Evolutionary conservation across 2,797 vertebrate genomes (phyloP).

Genomic region (Sciurus vulgaris): DNA sequence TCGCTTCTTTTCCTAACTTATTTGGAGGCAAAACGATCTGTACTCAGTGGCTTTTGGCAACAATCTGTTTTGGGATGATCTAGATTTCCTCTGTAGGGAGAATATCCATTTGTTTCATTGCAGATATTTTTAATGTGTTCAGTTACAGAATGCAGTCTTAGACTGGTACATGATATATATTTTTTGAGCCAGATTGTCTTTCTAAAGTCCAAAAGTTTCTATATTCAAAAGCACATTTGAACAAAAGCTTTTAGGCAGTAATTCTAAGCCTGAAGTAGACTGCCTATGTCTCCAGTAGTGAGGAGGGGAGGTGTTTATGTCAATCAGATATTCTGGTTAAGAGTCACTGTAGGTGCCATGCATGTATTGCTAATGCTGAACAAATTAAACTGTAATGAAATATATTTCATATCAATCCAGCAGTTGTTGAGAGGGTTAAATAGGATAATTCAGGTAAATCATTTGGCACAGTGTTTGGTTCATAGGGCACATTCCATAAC

Average conservation of each 20-base stretch:
- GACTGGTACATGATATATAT: not conserved
- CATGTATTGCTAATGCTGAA: not conserved
- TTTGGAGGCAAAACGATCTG: not conserved
- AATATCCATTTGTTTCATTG: not conserved
- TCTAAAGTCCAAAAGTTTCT: not conserved
- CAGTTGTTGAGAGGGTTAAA: constrained; percentile 22
- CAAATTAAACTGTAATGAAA: constrained; percentile 2
- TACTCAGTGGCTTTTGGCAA: not conserved
- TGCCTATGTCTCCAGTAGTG: not conserved
- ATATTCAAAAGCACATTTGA: constrained; percentile 12
- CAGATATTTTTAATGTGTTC: not conserved
- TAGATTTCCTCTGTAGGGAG: not conserved
- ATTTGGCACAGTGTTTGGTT: not conserved
- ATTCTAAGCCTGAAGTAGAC: not conserved
- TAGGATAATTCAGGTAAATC: not conserved
- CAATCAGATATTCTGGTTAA: not conserved
- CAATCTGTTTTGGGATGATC: not conserved
- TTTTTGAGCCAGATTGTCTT: not conserved
- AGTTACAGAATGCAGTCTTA: not conserved
- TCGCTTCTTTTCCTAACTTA: not conserved
- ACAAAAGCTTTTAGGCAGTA: not conserved
- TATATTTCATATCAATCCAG: not conserved
- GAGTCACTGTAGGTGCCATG: not conserved
- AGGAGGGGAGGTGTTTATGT: not conserved
- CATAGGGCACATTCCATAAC: not conserved